Base-by-base conservation (phyloP, 2,797 vertebrate species). In the Gymnothorax reevesii region DNA sequence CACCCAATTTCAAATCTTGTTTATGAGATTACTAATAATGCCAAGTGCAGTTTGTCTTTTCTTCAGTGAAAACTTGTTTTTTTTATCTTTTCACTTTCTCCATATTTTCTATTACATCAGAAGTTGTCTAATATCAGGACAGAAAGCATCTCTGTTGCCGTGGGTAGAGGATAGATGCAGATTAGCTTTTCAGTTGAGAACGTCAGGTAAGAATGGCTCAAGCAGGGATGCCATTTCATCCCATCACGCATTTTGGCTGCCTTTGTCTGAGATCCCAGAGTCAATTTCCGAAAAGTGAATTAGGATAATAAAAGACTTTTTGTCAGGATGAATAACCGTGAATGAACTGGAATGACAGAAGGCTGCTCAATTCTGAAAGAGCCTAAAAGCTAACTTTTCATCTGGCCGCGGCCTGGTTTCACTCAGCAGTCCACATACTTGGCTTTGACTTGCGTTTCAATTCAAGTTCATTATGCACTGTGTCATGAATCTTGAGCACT, bases 161-260 rank as follows among this genome's bases (percentile, higher is more conserved):
- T 79, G 20, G 52, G 52, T 1, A 55, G 17, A 9, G 15, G 71
- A 86, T 73, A 82, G 79, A 71, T 42, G 57, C 82, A 20, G 83
- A 66, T 64, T 22, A 84, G 59, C 83, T 62, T 64, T 84, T 84
- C 62, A 27, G 22, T 57, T 54, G 82, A 22, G 52, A 55, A 64
- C 2, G 15, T 9, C 80, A 20, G 69, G 82, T 83, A 64, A 77
- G 80, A 83, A 54, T n/a, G 22, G 55, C 12, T 90, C 88, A 92
- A 85, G 89, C 89, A 89, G 88, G 85, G 87, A 89, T 71, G 87
- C 60, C 49, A 84, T 83, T 87, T 33, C 86, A 86, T 90, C 86
- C 89, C 90, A 88, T 92, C 89, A 90, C 82, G 77, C 62, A 87
- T 71, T 69, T 87, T 75, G 33, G 71, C 59, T 84, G 71, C 66